Evolutionary conservation across 2,888 invertebrate species (phyloP).

Genomic region (Neoaliturus tenellus): DNA sequence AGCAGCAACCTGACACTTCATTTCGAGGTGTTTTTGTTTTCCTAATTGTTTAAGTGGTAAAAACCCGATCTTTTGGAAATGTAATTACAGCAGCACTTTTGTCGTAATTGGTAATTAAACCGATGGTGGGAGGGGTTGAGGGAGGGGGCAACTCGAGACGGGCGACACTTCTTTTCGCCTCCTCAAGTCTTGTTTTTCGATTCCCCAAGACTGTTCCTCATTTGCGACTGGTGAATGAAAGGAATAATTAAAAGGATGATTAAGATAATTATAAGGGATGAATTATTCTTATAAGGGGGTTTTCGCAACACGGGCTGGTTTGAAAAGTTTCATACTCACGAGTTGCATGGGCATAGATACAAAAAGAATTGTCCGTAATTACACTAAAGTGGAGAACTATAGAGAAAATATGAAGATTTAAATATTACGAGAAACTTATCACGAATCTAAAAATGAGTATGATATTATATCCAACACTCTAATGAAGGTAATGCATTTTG

Average conservation of each 20-base stretch:
- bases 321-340: no score
- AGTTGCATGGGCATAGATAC: no score
- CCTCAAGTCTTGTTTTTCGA: neutral
- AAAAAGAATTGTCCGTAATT: no score
- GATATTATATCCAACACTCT: no score
- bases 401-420: no score
- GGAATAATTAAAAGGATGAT: neutral
- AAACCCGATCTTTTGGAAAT: slow-evolving; percentile 51
- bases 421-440: no score
- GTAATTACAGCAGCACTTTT: slow-evolving; percentile 50
- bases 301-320: no score
- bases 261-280: neutral
- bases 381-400: no score
- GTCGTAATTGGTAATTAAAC: slow-evolving; percentile 50
- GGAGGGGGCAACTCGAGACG: neutral
- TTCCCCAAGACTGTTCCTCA: neutral
- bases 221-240: neutral
- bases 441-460: no score
- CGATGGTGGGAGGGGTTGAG: neutral
- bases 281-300: neutral
- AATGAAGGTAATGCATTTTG: no score
- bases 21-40: slow-evolving; percentile 47
- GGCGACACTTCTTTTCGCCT: neutral
- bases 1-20: slow-evolving; percentile 41
- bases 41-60: slow-evolving; percentile 54